Percentiles rank a stretch among this genome's conserved stretches.
phyloP scores from a whole-genome alignment of 2,888 invertebrate species.

The Cosmorhoe ocellata region DNA sequence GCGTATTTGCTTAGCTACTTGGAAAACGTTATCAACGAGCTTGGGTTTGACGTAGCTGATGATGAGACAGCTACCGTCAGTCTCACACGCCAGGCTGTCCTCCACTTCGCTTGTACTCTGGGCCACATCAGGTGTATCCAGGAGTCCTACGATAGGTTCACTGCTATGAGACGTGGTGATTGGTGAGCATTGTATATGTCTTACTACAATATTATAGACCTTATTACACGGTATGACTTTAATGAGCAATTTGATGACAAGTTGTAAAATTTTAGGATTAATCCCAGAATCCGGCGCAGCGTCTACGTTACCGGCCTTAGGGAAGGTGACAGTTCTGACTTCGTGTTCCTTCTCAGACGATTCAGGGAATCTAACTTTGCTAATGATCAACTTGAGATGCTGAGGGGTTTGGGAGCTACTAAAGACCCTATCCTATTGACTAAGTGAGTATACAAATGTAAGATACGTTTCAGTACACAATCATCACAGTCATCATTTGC shows the following conservation, averaged over 20 bases:
- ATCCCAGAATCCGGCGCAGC: conserved; percentile 80
- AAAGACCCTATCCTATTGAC: conserved; percentile 52
- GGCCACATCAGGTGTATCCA: conserved; percentile 80
- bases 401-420: conserved; percentile 75
- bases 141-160: conserved; percentile 58
- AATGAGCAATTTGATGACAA: not conserved
- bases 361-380: conserved; percentile 62
- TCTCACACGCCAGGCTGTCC: conserved; percentile 76
- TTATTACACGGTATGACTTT: too few relatives aligned
- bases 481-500: too few relatives aligned
- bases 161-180: conserved; percentile 42
- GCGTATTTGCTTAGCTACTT: conserved; percentile 54
- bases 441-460: conserved; percentile 47
- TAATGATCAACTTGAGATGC: conserved; percentile 74
- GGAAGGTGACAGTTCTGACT: conserved; percentile 82
- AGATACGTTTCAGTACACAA: too few relatives aligned
- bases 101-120: conserved; percentile 85
- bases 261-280: conserved; percentile 59
- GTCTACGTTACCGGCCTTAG: conserved; percentile 85
- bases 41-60: conserved; percentile 51
- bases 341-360: conserved; percentile 76
- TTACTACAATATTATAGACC: too few relatives aligned
- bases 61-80: conserved; percentile 59
- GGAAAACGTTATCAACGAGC: conserved; percentile 56
- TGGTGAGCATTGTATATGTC: conserved; percentile 38